Evolutionary conservation across 2,797 vertebrate species (phyloP), one percentile per base, ranked within the genome.

Genomic region (Vireo griseus): DNA sequence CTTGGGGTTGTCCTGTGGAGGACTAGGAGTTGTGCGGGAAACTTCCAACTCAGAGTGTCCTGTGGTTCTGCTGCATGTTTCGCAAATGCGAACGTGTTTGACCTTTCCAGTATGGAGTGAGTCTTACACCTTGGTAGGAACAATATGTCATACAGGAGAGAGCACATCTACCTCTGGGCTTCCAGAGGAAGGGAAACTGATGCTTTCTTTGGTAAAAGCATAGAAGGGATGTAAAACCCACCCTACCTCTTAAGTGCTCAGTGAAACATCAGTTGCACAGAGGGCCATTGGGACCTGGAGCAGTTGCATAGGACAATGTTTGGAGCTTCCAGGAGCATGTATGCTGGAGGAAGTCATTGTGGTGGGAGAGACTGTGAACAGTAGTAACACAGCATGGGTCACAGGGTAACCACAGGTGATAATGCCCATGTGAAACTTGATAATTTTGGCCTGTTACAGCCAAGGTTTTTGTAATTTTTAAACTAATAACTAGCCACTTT

Each of bases 251-350:
- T 29, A 72, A 6, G 42, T 71, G 24, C 16, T 91, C 13, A 39
- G 13, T 37, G 85, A 40, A 33, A 68, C 39, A 73, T 51, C 55
- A 65, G 33, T 67, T 18, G 24, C 54, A 80, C 31, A 24, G 65
- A 31, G 55, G 28, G 12, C 6, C 8, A 9, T 0, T 61, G 29
- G 45, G 25, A 84, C 54, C 4, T 25, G 37, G 45, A 88, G 50
- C 50, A 73, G 24, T 78, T 19, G 39, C 42, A 61, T 16, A 54
- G 63, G 52, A 12, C 63, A 54, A 52, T 0, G 0, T 63, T 62
- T 65, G 31, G 50, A 77, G 31, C 48, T 87, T 87, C 90, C 86
- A 92, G 69, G 84, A 77, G 15, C 17, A 9, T 94, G 65, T 82
- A 89, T 62, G 62, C 37, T 92, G 74, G 61, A 95, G 61, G 80